phyloP scores from a whole-genome alignment of 2,888 invertebrate species.

The Slavum lentiscoides region DNA sequence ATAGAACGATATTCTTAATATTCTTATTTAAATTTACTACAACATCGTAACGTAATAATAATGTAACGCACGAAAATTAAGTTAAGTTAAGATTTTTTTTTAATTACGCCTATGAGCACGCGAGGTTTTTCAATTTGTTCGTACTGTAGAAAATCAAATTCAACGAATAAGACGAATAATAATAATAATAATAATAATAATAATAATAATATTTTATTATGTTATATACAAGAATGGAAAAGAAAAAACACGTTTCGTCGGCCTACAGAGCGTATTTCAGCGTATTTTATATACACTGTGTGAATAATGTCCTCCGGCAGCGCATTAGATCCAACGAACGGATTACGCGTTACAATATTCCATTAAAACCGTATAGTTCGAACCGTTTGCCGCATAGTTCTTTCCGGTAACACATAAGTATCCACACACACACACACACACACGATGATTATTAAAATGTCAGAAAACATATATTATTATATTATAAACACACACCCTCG shows the following conservation, averaged over 20 bases:
- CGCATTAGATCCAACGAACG: not conserved
- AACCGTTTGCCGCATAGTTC: not conserved
- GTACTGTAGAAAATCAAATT: too few species aligned
- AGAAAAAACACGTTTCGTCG: not conserved
- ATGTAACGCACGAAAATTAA: not conserved
- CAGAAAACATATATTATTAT: conserved; percentile 11
- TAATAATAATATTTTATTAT: too few species aligned
- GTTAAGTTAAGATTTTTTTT: too few species aligned
- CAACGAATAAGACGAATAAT: too few species aligned
- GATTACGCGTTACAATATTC: conserved; percentile 1
- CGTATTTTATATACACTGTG: not conserved
- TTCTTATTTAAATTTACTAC: not conserved
- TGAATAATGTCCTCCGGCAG: not conserved
- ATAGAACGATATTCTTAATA: not conserved
- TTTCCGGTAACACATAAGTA: too few species aligned
- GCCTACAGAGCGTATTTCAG: not conserved
- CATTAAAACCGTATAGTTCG: not conserved
- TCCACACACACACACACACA: not conserved
- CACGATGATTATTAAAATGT: conserved; percentile 28
- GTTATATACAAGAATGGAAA: too few species aligned
- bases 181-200: too few species aligned
- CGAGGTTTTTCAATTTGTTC: not conserved
- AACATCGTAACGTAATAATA: not conserved
- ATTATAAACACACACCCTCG: not conserved
- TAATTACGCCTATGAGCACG: too few species aligned